These are phyloP conservation scores for Athetis lepigone DNA, from an alignment of 2,888 invertebrate genomes.

Conservation along the genomic window DNA sequence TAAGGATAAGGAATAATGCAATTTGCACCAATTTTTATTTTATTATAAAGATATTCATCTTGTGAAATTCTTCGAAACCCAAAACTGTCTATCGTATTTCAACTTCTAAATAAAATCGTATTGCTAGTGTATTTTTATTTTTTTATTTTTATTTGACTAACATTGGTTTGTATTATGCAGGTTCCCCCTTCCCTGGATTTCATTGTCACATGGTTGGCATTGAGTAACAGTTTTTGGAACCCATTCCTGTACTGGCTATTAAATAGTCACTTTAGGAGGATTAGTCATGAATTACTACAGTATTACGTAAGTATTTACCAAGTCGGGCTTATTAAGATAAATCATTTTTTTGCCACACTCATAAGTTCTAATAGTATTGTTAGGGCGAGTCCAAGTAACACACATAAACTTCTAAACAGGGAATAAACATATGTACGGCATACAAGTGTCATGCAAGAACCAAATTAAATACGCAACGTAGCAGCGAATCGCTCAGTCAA, in stretches of 20 bases:
- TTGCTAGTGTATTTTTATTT: neutral
- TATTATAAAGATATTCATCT: neutral
- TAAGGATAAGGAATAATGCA: conserved; percentile 5
- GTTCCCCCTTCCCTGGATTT: conserved; percentile 96
- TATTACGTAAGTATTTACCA: conserved; percentile 91
- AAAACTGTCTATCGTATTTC: neutral
- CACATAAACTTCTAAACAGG: neutral
- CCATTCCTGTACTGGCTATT: conserved; percentile 97
- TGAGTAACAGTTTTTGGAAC: conserved; percentile 97
- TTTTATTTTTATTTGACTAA: neutral
- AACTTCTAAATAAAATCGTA: too few relatives aligned
- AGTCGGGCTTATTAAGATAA: neutral
- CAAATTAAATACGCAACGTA: too few relatives aligned
- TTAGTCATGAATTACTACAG: conserved; percentile 94
- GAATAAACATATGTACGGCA: too few relatives aligned
- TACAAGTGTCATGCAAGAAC: too few relatives aligned
- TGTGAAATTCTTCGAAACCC: neutral
- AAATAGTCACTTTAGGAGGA: conserved; percentile 95
- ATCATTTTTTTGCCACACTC: too few relatives aligned
- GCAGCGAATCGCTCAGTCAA: too few relatives aligned
- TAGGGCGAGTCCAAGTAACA: too few relatives aligned
- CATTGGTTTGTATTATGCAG: conserved; percentile 74
- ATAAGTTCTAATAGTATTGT: too few relatives aligned
- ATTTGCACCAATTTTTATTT: neutral
- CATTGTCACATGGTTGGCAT: conserved; percentile 95